phyloP scores from a whole-genome alignment of 2,113 vertebrate genomes.

The Ophthalmolycus amberensis region DNA sequence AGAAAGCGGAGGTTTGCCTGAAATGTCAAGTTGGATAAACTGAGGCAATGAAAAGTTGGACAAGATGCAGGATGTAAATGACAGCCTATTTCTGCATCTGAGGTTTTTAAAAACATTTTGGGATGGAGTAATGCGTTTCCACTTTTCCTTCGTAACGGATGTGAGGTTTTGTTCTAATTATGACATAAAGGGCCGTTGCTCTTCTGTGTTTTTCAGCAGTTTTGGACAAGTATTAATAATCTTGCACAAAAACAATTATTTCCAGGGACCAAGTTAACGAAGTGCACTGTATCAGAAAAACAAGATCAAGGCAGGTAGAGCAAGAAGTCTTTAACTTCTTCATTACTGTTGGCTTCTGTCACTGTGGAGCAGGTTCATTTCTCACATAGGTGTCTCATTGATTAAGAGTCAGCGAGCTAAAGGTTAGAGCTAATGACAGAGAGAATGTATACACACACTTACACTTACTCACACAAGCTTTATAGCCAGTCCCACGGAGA shows the following conservation, averaged over 20 bases:
- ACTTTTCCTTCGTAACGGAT: not conserved
- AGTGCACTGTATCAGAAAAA: not conserved
- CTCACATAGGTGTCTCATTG: conserved; percentile 16
- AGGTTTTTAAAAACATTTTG: conserved; percentile 38
- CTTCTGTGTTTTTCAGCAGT: not conserved
- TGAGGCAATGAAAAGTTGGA: conserved; percentile 15
- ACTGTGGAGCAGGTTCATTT: conserved; percentile 6
- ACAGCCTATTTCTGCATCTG: not conserved
- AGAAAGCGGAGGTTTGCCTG: not conserved
- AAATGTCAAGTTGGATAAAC: conserved; percentile 58
- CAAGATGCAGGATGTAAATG: conserved; percentile 14
- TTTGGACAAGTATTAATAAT: conserved; percentile 23
- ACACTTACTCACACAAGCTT: not conserved
- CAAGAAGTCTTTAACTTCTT: conserved; percentile 39
- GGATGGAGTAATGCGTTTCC: not conserved
- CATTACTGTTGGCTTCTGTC: conserved; percentile 41
- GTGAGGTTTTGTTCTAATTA: not conserved
- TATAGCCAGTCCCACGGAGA: conserved; percentile 1
- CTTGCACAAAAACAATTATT: conserved; percentile 3
- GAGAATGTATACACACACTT: not conserved
- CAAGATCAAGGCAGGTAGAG: conserved; percentile 19
- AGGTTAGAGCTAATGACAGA: not conserved
- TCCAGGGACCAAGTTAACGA: conserved; percentile 4
- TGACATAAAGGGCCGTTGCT: not conserved
- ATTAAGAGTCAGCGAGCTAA: conserved; percentile 29